Evolutionary conservation across 2,797 vertebrate genomes (phyloP).

Genomic region (Melanotaenia boesemani): DNA sequence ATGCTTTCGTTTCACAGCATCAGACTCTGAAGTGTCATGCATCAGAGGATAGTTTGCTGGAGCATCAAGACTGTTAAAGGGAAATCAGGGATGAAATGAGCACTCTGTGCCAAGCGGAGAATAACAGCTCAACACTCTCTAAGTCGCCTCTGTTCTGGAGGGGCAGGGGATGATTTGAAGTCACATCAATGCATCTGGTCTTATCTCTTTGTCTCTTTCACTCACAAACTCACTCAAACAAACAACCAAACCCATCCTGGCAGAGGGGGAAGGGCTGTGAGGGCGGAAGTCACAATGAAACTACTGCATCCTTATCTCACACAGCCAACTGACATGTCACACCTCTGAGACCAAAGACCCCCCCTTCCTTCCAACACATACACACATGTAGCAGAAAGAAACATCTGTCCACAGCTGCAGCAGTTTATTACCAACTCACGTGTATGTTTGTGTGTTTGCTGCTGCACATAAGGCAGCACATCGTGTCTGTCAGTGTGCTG

Average conservation of each 20-base stretch:
- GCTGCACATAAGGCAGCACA: conserved; percentile 5
- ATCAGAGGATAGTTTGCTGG: conserved; percentile 24
- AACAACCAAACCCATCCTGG: conserved; percentile 30
- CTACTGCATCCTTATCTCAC: conserved; percentile 74
- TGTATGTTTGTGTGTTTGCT: conserved; percentile 16
- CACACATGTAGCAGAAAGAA: conserved; percentile 26
- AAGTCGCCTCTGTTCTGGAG: conserved; percentile 11
- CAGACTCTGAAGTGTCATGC: conserved; percentile 35
- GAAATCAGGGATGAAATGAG: conserved; percentile 44
- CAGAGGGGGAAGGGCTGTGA: conserved; percentile 8
- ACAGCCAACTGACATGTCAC: conserved; percentile 78
- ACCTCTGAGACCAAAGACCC: conserved; percentile 65
- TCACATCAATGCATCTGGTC: conserved; percentile 1
- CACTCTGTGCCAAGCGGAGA: neutral
- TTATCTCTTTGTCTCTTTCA: conserved; percentile 10
- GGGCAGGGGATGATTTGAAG: conserved; percentile 14
- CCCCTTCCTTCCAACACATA: neutral
- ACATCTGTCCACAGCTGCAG: conserved; percentile 62
- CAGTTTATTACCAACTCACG: conserved; percentile 42
- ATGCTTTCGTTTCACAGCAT: conserved; percentile 43
- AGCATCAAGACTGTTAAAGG: conserved; percentile 22
- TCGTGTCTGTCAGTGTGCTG: neutral
- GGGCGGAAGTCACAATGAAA: conserved; percentile 73
- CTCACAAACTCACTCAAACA: conserved; percentile 16
- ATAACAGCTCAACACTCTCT: conserved; percentile 11